phyloP scores from a whole-genome alignment of 2,113 vertebrate species.

The Ia io region DNA sequence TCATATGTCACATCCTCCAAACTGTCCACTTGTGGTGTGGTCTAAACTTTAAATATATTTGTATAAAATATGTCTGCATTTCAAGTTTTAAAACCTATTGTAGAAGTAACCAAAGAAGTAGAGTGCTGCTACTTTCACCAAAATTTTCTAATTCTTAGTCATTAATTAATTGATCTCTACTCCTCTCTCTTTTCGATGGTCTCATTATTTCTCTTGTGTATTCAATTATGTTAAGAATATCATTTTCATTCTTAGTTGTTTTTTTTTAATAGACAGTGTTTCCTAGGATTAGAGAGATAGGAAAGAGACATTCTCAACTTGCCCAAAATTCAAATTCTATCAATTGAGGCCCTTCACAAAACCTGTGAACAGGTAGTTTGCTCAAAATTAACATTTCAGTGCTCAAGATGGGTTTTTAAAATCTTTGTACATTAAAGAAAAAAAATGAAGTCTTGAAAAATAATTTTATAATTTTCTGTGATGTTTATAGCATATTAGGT shows the following conservation, averaged over 20 bases:
- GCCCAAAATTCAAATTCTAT: neutral
- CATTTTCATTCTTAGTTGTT: neutral
- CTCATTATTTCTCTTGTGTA: neutral
- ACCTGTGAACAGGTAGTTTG: neutral
- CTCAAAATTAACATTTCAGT: slow-evolving; percentile 19
- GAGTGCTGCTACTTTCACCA: neutral
- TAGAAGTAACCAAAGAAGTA: neutral
- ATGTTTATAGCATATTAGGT: neutral
- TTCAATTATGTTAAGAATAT: neutral
- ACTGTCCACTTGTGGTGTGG: neutral
- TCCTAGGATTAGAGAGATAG: neutral
- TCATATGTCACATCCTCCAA: neutral
- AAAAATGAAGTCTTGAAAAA: slow-evolving; percentile 34
- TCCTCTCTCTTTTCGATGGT: neutral
- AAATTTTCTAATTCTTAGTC: neutral
- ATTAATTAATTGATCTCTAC: neutral
- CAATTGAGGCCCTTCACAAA: neutral
- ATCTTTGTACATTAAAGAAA: slow-evolving; percentile 29
- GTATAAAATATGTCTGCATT: neutral
- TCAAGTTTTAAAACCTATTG: neutral
- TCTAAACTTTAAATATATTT: neutral
- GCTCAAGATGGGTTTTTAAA: neutral
- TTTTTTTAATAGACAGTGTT: neutral
- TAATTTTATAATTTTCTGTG: slow-evolving; percentile 21
- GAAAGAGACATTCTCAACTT: neutral